These are phyloP conservation scores for Pandion haliaetus DNA, from an alignment of 2,113 vertebrate genomes.

Conservation along the genomic window DNA sequence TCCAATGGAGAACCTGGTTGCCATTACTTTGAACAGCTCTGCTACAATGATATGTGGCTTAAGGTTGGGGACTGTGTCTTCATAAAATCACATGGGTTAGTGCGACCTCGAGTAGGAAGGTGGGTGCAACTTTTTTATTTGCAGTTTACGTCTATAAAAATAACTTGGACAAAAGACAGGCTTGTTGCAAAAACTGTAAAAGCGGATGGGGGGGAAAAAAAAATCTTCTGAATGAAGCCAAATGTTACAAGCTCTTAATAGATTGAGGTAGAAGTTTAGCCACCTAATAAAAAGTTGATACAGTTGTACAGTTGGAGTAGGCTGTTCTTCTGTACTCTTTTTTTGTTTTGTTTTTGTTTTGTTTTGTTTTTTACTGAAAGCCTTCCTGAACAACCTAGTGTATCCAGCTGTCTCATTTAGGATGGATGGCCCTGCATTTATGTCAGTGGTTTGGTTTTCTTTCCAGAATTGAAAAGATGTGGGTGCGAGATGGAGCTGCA, in stretches of 20 bases:
- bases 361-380: not conserved
- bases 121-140: conserved; percentile 48
- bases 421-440: not conserved
- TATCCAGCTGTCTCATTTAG: not conserved
- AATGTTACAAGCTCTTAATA: not conserved
- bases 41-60: conserved; percentile 92
- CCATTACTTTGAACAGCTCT: conserved; percentile 96
- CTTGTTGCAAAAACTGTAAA: not conserved
- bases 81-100: conserved; percentile 93
- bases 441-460: not conserved
- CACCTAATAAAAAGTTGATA: not conserved
- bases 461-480: conserved; percentile 92
- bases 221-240: not conserved
- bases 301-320: not conserved
- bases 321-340: not conserved
- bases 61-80: conserved; percentile 98
- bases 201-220: not conserved
- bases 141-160: not conserved
- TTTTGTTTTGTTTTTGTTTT: too few species aligned
- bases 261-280: not conserved
- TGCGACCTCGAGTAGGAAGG: conserved; percentile 94
- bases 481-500: conserved; percentile 94
- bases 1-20: conserved; percentile 94
- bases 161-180: not conserved
- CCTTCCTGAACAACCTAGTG: not conserved